Conservation (phyloP, 2,113 vertebrate species). For the Dendrocopos noguchii region DNA sequence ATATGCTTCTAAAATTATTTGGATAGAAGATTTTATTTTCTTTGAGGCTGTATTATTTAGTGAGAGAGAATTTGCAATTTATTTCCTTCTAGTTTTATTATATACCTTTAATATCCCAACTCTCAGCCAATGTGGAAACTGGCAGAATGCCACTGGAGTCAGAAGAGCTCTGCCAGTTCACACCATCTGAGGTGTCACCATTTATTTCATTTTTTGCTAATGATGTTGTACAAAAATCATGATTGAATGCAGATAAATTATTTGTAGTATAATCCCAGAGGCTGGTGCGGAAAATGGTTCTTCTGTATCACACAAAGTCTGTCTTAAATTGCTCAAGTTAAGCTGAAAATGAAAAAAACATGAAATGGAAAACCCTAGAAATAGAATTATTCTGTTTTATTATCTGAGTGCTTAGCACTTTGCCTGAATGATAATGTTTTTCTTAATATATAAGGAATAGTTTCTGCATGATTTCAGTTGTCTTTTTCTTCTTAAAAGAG, state of each 20-base stretch:
- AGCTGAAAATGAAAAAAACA: conserved; percentile 29
- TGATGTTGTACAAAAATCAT: conserved; percentile 11
- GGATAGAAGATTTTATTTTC: neutral
- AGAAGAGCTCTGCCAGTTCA: conserved; percentile 5
- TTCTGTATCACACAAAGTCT: neutral
- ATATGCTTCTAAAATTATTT: neutral
- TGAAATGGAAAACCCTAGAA: conserved; percentile 44
- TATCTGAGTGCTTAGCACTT: conserved; percentile 61
- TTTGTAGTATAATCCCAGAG: conserved; percentile 24
- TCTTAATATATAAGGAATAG: conserved; percentile 51
- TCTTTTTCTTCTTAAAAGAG: conserved; percentile 67
- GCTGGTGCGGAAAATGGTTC: neutral
- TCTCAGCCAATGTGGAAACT: conserved; percentile 13
- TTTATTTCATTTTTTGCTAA: conserved; percentile 41
- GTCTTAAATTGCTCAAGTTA: conserved; percentile 41
- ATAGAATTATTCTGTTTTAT: conserved; percentile 60
- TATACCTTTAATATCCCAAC: neutral
- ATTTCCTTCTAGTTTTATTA: neutral
- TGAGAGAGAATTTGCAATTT: neutral
- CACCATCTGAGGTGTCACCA: conserved; percentile 24
- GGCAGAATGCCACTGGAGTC: conserved; percentile 18
- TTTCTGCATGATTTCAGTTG: conserved; percentile 61
- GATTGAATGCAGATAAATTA: conserved; percentile 13
- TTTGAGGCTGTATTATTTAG: neutral
- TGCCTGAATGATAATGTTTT: conserved; percentile 58